Conservation (phyloP, 35 echinoderm and acorn worm genomes). For the Hemicentrotus pulcherrimus region DNA sequence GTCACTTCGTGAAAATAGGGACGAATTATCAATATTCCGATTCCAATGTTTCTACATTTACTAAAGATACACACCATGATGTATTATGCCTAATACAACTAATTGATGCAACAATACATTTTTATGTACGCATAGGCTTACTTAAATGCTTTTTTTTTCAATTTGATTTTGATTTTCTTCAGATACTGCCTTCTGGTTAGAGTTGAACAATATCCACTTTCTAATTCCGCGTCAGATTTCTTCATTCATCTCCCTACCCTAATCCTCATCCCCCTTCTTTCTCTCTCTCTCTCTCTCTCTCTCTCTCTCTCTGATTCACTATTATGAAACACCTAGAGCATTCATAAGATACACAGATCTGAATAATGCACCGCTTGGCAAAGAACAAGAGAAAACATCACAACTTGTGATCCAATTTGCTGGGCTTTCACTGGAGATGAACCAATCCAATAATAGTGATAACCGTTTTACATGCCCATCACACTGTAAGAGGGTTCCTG, state of each 20-base stretch:
- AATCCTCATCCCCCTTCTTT: not conserved
- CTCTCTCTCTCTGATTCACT: not conserved
- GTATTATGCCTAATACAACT: no score
- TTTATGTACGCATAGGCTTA: no score
- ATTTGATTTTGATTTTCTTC: no score
- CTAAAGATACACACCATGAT: no score
- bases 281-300: not conserved
- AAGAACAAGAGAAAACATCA: not conserved
- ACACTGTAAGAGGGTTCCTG: not conserved
- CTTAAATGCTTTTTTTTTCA: no score
- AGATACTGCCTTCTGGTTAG: no score
- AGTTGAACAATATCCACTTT: no score
- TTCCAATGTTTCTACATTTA: no score
- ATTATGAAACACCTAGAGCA: not conserved
- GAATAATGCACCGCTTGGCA: not conserved
- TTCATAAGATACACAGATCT: not conserved
- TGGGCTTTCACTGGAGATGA: not conserved
- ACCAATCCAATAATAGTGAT: not conserved
- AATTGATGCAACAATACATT: no score
- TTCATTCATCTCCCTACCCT: not conserved
- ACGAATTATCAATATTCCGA: no score
- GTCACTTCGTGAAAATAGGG: no score
- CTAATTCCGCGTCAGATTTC: no score
- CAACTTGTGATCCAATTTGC: not conserved
- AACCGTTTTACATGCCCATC: not conserved